Base-by-base conservation (phyloP, 1,140 invertebrate species). In the Lepeophtheirus salmonis region DNA sequence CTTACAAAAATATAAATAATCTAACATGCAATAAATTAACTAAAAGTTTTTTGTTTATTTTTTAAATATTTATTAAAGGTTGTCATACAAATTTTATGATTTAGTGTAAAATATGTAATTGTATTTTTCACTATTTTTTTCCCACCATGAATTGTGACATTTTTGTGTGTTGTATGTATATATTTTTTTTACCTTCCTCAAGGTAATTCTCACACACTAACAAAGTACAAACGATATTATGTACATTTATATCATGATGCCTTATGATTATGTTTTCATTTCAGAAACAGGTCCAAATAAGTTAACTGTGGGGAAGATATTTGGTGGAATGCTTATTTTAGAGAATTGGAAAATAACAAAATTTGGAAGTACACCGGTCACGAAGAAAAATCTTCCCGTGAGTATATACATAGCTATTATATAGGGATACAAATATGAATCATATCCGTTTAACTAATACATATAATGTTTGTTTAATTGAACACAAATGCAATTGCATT, bases 261-360 rank as follows among this genome's bases (percentile, higher is more conserved):
- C 6, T n/a, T 41, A 10, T 10, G n/a, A n/a, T 41, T n/a, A 41
- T 41, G 22, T 12, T 59, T 10, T 6, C 13, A 17, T 62, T 63
- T 67, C 64, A 75, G 75, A 75, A 64, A 60, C 76, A 54, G 68
- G 67, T 56, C 65, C 66, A 63, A 66, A 67, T 16, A 78, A 75
- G 65, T 66, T 80, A 59, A 79, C 76, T 13, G 77, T 80, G 16
- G 78, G 78, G 16, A 79, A 79, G 66, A 77, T 79, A 59, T 79
- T 80, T 66, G 78, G 76, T 13, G 77, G 77, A n/a, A 67, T 78
- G 16, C 66, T 80, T 18, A 76, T 80, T 63, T 66, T 75, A 13
- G 78, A 80, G 65, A 80, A 80, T 67, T 80, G 77, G 69, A 72
- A 72, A 65, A 73, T 75, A 3, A 70, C 69, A 10, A 61, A 64